Base-by-base conservation (phyloP, 2,113 vertebrate genomes). In the Zapus hudsonius region DNA sequence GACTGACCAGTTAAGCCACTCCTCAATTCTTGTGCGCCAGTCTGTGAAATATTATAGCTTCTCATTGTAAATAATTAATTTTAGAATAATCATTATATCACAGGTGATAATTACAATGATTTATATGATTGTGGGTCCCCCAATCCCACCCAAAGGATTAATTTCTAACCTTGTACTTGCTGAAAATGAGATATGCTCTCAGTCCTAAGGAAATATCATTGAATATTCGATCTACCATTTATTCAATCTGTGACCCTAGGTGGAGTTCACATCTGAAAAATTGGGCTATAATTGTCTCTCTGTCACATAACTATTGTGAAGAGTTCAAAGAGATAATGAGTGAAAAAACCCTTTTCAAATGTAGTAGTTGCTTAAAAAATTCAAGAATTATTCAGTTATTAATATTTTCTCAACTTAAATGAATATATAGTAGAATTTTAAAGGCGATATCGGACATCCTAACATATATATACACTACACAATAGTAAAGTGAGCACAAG, bases 321-420 rank as follows among this genome's bases (percentile, higher is more conserved):
- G 47, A 93, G 52, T 69, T 93, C 31, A 47, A 23, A 72, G 79
- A 96, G 22, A n/a, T 74, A 83, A 67, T 72, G 20, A 47, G 73
- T 59, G 57, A 67, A 67, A 25, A 20, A 87, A 95, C 8, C 90
- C 5, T 85, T 25, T 22, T 86, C 25, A 8, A 0, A 89, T 44
- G 8, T 59, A 76, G 52, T 67, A 81, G 91, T 61, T 86, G 73
- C 57, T 90, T 36, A 47, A 74, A 76, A 80, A 69, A 85, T 47
- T 81, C 75, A 90, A 47, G 16, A 87, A 36, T 87, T 79, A 82
- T 69, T 87, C 57, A 27, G 7, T 88, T 89, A 86, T 74, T 87
- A 88, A 44, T 83, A 31, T 16, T 78, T 55, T 69, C 64, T 25
- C 11, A 64, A 88, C 2, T 27, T 66, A 66, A 59, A 31, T 78